These are phyloP conservation scores for Alces alces DNA, from an alignment of 2,113 vertebrate genomes.

Conservation along the genomic window DNA sequence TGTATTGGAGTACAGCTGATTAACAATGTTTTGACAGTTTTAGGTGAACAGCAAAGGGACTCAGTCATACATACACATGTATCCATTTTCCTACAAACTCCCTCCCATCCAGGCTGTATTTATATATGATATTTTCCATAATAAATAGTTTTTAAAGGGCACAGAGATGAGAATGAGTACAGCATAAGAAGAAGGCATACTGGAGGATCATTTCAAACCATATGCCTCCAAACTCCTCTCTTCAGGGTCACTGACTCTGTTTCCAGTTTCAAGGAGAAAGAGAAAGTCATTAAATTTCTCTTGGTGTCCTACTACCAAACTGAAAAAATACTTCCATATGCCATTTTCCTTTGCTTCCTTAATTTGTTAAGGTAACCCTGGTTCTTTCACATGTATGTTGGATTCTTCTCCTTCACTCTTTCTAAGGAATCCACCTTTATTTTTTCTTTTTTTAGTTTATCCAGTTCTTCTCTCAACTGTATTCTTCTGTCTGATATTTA, in stretches of 20 bases:
- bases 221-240: not conserved
- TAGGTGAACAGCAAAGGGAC: not conserved
- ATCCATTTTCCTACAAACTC: not conserved
- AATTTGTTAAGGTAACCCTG: not conserved
- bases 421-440: not conserved
- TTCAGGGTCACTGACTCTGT: not conserved
- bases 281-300: not conserved
- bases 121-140: not conserved
- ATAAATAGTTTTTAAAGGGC: not conserved
- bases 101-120: not conserved
- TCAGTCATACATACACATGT: not conserved
- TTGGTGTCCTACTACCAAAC: not conserved
- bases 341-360: not conserved
- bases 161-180: not conserved
- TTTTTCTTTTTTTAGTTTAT: not conserved
- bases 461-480: not conserved
- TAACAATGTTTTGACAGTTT: not conserved
- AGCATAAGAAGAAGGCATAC: not conserved
- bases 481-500: not conserved
- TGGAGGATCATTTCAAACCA: not conserved
- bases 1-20: not conserved
- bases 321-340: not conserved
- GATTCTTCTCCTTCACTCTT: not conserved
- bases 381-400: not conserved
- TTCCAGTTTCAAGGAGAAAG: not conserved